Evolutionary conservation across 2,113 vertebrate species (phyloP).

Genomic region (Typhlomys cinereus): DNA sequence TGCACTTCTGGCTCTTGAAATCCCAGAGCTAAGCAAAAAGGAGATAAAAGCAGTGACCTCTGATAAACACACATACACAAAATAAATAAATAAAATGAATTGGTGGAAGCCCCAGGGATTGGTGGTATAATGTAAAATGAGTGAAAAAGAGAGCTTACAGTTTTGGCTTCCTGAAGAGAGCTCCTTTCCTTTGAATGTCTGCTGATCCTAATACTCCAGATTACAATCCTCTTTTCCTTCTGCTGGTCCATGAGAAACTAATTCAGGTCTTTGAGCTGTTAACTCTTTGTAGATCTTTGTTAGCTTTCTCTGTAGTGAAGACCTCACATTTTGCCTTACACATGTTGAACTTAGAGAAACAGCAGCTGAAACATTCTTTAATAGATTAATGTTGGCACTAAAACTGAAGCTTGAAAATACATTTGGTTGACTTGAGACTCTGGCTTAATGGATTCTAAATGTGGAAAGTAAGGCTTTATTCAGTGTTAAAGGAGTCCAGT

Average conservation of each 20-base stretch:
- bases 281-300: slow-evolving; percentile 62
- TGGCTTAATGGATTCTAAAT: too few relatives aligned
- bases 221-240: slow-evolving; percentile 55
- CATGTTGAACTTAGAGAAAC: not conserved
- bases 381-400: slow-evolving; percentile 18
- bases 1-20: too few relatives aligned
- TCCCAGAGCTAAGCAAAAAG: not conserved
- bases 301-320: not conserved
- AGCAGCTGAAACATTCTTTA: not conserved
- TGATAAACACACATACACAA: too few relatives aligned
- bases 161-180: slow-evolving; percentile 21
- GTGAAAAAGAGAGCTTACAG: slow-evolving; percentile 63
- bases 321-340: not conserved
- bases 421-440: slow-evolving; percentile 28
- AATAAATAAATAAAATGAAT: too few relatives aligned
- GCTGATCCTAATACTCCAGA: not conserved
- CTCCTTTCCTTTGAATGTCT: slow-evolving; percentile 18
- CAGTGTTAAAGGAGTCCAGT: too few relatives aligned
- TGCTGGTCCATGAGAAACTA: slow-evolving; percentile 33
- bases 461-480: too few relatives aligned
- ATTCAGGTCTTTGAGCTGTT: slow-evolving; percentile 62
- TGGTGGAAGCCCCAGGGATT: not conserved
- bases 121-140: not conserved
- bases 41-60: too few relatives aligned
- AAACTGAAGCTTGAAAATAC: slow-evolving; percentile 19